Evolutionary conservation across 2,113 vertebrate species (phyloP).

Genomic region (Dasyornis broadbenti): DNA sequence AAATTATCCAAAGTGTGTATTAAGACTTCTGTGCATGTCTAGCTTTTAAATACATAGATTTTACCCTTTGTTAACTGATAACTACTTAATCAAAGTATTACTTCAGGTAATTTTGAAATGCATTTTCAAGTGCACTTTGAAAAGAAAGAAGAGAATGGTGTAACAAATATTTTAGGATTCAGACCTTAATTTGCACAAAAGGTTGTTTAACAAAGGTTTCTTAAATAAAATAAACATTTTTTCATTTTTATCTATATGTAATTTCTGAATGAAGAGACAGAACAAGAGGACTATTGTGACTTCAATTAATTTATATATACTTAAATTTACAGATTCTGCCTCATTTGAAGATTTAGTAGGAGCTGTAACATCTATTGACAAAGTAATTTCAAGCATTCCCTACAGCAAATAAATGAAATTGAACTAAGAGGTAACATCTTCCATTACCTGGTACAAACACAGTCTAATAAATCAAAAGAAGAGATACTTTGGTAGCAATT

Average conservation of each 20-base stretch:
- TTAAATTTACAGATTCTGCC: background rate
- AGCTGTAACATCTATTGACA: background rate
- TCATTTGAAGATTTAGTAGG: background rate
- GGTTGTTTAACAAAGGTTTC: background rate
- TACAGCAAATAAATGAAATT: background rate
- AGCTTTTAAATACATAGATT: background rate
- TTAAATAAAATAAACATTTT: background rate
- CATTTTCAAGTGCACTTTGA: background rate
- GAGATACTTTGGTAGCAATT: background rate
- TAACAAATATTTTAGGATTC: background rate
- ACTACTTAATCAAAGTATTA: background rate
- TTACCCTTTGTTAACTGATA: background rate
- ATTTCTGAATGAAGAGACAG: background rate
- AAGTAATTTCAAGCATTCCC: background rate
- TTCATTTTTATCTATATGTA: background rate
- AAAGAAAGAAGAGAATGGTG: background rate
- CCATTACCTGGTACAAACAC: background rate
- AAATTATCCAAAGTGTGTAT: background rate
- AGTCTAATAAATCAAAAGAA: background rate
- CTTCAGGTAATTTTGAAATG: background rate
- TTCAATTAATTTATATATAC: background rate
- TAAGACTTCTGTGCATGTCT: background rate
- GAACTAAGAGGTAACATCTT: background rate
- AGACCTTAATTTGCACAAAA: background rate
- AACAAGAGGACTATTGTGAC: background rate